Conservation (phyloP, 2,888 invertebrate genomes). For the Drosophila siamana region DNA sequence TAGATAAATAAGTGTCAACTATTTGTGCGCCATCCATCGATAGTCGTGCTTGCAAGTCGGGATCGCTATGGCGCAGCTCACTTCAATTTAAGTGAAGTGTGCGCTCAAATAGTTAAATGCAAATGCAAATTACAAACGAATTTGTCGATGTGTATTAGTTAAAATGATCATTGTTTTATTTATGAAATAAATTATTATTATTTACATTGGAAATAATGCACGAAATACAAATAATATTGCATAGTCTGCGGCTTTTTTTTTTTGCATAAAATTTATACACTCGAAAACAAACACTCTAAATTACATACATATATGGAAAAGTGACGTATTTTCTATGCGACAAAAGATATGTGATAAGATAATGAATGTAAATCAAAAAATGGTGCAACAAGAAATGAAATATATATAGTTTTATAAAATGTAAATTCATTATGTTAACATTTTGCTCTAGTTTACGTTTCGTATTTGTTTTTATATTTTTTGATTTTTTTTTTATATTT, state of each 20-base stretch:
- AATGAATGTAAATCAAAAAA: conserved; percentile 1
- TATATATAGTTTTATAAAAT: conserved; percentile 21
- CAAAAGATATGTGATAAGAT: conserved; percentile 35
- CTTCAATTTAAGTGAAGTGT: too few species aligned
- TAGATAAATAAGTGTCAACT: too few species aligned
- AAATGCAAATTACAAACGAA: not conserved
- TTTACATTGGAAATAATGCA: conserved; percentile 81
- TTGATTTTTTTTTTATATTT: conserved; percentile 9
- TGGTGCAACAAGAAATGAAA: conserved; percentile 40
- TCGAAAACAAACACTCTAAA: conserved; percentile 68
- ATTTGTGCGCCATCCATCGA: too few species aligned
- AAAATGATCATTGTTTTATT: conserved; percentile 74
- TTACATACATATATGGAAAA: conserved; percentile 33
- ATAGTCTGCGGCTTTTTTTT: conserved; percentile 56
- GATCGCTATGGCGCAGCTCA: too few species aligned
- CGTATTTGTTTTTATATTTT: conserved; percentile 3
- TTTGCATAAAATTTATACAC: conserved; percentile 58
- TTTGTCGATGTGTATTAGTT: conserved; percentile 51
- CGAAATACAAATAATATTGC: conserved; percentile 79
- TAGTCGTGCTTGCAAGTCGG: too few species aligned
- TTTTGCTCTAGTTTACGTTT: conserved; percentile 18
- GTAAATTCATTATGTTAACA: conserved; percentile 25
- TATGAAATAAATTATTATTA: conserved; percentile 81
- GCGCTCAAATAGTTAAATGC: not conserved
- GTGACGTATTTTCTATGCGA: conserved; percentile 32